Evolutionary conservation across 92 coral and sea anemone species (phyloP), one percentile per base, ranked within the genome.

Genomic region (Epizoanthus scotinus): DNA sequence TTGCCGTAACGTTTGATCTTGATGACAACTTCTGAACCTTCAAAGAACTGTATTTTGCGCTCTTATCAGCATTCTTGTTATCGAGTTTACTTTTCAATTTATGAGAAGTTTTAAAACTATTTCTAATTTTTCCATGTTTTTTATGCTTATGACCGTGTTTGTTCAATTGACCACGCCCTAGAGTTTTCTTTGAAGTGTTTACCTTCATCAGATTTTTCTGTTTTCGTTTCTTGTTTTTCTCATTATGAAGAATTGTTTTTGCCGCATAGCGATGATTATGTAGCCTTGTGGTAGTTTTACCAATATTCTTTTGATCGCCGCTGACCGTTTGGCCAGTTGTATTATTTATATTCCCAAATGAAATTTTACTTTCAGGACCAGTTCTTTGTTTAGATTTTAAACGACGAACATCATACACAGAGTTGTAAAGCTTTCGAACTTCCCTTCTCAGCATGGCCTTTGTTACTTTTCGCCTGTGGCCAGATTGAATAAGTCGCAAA

Each of bases 391-490:
- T 29, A 38, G 18, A 3, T 38, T 38, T 20, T 38, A 27, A 21
- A 21, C 61, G 12, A n/a, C 15, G 8, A 2, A 0, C 54, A 4
- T 7, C 29, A 26, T 53, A 75, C 21, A 75, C 59, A 6, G 81
- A 75, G 25, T 75, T 60, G 29, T 59, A 75, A 24, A 75, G 81
- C 24, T 20, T 75, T 14, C 40, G 25, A 40, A 75, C 42, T 36
- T 75, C 81, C 21, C 59, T 18, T 60, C 40, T 75, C 18, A 75
- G 56, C 20, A 75, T 24, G 5, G 28, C 63, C 66, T 75, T 59
- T 21, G 81, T 75, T 38, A 75, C 68, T 59, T 59, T 75, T 55
- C 59, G 68, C 59, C 13, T 75, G 40, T 75, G 81, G 1, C 81
- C 67, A 19, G 81, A 50, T 53, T 75, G 81, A 26, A 75, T 75